Evolutionary conservation across 2,113 vertebrate genomes (phyloP).

Genomic region (Eulemur rufifrons): DNA sequence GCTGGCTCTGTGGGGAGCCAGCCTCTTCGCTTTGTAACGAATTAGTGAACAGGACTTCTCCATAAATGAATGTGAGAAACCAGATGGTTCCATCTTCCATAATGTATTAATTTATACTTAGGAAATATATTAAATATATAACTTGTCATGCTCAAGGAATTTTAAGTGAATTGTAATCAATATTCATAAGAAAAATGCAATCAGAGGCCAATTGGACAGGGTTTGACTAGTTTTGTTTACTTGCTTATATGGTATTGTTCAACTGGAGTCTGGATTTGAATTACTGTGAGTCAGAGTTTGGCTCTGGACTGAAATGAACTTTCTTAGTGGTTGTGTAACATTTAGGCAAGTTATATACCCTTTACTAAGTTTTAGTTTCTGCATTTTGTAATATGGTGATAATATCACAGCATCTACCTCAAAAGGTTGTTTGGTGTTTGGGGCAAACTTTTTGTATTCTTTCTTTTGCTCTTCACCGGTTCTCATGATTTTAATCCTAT

Average conservation of each 20-base stretch:
- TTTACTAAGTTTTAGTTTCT: background rate
- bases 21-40: background rate
- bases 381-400: background rate
- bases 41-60: conserved; percentile 22
- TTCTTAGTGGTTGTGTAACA: background rate
- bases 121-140: background rate
- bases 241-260: background rate
- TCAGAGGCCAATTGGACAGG: background rate
- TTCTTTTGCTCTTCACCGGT: background rate
- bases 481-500: background rate
- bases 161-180: background rate
- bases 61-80: background rate
- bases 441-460: background rate
- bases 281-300: background rate
- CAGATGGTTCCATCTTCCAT: background rate
- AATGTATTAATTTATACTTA: background rate
- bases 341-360: background rate
- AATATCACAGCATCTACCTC: background rate
- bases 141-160: background rate
- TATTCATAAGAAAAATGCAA: background rate
- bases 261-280: background rate
- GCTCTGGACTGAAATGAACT: background rate
- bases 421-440: background rate
- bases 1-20: conserved; percentile 7
- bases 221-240: background rate